Base-by-base conservation (phyloP, 2,113 vertebrate genomes). In the Gadus chalcogrammus region DNA sequence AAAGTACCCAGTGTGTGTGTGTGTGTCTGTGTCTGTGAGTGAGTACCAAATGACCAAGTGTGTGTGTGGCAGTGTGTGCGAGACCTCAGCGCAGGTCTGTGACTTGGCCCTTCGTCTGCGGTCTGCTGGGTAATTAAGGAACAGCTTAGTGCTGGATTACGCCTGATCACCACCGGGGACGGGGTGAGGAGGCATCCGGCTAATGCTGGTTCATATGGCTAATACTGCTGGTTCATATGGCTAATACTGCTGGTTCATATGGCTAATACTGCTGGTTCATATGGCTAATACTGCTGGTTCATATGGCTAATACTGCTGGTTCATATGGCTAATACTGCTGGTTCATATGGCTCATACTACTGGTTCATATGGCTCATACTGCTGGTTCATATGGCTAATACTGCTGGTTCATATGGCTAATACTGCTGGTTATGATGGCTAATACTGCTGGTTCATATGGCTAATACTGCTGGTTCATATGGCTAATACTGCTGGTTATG, bases 101-200 rank as follows among this genome's bases (percentile, higher is more conserved):
- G 48, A 27, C 74, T 61, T 68, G 82, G 77, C 79, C 82, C 80
- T 85, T 82, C 83, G 85, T 74, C 82, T 69, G 70, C 76, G 84
- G 78, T 85, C 74, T 80, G 76, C 71, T 68, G 86, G 74, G 75
- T 91, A 91, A 92, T 91, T 88, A 90, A 82, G 84, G 86, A 87
- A 70, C 73, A 78, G 84, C 81, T 91, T 91, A 91, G 85, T 56
- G 78, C 22, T 61, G 85, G 87, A 87, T 92, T 89, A 90, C 71
- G 70, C 71, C 66, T 81, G 70, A 68, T 84, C 89, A 89, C 88
- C 83, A 86, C 80, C 79, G 79, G 81, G 83, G 83, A 84, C 79
- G 85, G 83, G 82, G 85, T 35, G 77, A 88, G 86, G 88, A 87
- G 82, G 84, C 79, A 87, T 88, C 90, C 84, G 75, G 24, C 38